A percentile compares a stretch with the other conserved stretches of the same genome.
These are phyloP conservation scores for Parasteatoda lunata DNA, from an alignment of 2,888 invertebrate species.

Conservation along the genomic window DNA sequence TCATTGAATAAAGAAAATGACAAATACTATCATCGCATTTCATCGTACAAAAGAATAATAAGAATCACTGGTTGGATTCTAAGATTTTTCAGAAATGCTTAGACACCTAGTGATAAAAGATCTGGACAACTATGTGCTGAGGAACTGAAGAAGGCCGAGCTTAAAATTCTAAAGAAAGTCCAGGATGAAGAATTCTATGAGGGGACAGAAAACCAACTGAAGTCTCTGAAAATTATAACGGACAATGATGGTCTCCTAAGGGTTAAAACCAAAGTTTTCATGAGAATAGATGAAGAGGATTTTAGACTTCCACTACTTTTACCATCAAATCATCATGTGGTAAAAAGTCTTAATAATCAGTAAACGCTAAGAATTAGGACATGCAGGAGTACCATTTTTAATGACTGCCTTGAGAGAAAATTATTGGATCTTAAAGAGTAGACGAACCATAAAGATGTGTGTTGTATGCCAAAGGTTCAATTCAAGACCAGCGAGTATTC, in stretches of 20 bases:
- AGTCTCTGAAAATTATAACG: neutral
- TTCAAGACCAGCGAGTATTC: neutral
- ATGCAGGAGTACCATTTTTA: neutral
- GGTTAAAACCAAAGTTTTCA: no score
- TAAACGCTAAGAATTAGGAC: neutral
- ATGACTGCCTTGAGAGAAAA: neutral
- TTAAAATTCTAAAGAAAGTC: neutral
- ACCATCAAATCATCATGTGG: no score
- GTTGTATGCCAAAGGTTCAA: constrained; percentile 3
- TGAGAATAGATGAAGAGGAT: no score
- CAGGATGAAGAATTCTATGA: neutral
- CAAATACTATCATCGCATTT: neutral
- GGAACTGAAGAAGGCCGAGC: neutral
- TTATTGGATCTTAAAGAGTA: neutral
- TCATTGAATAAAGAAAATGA: neutral
- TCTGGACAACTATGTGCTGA: neutral
- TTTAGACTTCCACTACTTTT: no score
- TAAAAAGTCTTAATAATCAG: no score
- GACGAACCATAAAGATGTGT: neutral
- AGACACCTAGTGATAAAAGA: neutral
- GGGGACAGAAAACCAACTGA: neutral
- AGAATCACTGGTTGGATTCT: constrained; percentile 2
- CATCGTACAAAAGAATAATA: constrained; percentile 3
- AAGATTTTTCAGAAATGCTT: no score
- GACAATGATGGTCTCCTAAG: neutral